These are phyloP conservation scores for Channa maculata DNA, from an alignment of 2,113 vertebrate species.

Conservation along the genomic window DNA sequence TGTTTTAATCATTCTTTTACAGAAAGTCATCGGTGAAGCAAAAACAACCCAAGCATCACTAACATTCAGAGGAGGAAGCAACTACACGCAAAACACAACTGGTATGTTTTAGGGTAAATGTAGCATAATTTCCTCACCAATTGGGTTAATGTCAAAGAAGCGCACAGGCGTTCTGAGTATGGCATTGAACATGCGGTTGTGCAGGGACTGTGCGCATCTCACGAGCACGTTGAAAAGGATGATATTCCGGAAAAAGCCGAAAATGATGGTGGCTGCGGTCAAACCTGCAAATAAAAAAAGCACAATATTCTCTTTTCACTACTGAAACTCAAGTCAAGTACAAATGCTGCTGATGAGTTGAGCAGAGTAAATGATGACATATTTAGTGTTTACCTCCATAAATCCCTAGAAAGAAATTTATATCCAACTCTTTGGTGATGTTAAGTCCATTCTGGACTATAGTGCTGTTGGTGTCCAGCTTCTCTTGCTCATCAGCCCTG, in stretches of 20 bases:
- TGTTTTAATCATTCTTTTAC: too few species aligned
- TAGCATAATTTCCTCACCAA: constrained; percentile 83
- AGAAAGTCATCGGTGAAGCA: too few species aligned
- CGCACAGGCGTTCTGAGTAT: constrained; percentile 89
- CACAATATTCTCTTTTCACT: background rate
- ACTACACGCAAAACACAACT: too few species aligned
- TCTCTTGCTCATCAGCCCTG: constrained; percentile 80
- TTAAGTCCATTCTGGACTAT: constrained; percentile 25
- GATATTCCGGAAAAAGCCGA: constrained; percentile 87
- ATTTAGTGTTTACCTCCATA: constrained; percentile 87
- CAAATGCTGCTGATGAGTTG: too few species aligned
- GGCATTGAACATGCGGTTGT: constrained; percentile 92
- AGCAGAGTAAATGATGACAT: background rate
- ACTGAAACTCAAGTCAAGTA: background rate
- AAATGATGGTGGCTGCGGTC: constrained; percentile 85
- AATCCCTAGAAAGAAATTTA: constrained; percentile 88
- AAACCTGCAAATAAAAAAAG: constrained; percentile 84
- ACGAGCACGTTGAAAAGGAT: constrained; percentile 89
- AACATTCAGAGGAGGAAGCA: too few species aligned
- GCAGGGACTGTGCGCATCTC: constrained; percentile 85
- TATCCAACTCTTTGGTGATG: constrained; percentile 76
- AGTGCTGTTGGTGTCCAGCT: constrained; percentile 37
- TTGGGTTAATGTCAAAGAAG: constrained; percentile 96
- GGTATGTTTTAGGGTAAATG: too few species aligned
- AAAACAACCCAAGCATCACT: too few species aligned